Conservation (phyloP, 2,888 invertebrate species). For the Ommatoiulus sabulosus region DNA sequence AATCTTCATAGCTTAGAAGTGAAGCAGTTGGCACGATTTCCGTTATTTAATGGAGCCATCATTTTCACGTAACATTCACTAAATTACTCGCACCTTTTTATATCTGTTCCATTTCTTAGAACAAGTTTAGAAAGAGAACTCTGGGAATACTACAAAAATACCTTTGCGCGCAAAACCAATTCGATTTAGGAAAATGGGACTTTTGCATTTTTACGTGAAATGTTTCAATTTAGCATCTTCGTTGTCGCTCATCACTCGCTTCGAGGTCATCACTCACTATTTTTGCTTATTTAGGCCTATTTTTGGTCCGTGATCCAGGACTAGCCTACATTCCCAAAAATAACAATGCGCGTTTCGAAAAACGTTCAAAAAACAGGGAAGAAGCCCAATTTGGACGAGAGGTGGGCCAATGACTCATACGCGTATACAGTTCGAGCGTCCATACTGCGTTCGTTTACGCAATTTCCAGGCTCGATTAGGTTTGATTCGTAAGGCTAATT, state of each 20-base stretch:
- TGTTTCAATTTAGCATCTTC: neutral
- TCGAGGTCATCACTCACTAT: neutral
- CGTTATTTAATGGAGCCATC: too few relatives aligned
- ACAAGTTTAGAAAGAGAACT: too few relatives aligned
- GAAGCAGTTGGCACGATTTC: too few relatives aligned
- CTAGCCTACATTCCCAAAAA: constrained; percentile 18
- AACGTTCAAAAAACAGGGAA: neutral
- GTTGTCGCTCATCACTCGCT: neutral
- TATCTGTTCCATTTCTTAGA: too few relatives aligned
- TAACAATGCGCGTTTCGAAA: neutral
- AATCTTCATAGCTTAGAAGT: too few relatives aligned
- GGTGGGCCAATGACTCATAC: neutral
- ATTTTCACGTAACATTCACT: too few relatives aligned
- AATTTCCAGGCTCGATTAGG: neutral
- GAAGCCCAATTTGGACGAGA: neutral
- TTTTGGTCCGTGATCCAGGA: neutral
- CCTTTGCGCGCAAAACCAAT: neutral
- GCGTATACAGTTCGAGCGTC: too few relatives aligned
- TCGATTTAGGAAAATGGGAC: neutral
- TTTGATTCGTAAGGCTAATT: neutral
- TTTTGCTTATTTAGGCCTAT: neutral
- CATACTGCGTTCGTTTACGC: neutral
- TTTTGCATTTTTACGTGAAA: neutral
- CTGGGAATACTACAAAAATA: too few relatives aligned
- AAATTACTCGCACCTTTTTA: too few relatives aligned